phyloP scores from a whole-genome alignment of 2,888 invertebrate species.

The Epistrophe grossulariae region DNA sequence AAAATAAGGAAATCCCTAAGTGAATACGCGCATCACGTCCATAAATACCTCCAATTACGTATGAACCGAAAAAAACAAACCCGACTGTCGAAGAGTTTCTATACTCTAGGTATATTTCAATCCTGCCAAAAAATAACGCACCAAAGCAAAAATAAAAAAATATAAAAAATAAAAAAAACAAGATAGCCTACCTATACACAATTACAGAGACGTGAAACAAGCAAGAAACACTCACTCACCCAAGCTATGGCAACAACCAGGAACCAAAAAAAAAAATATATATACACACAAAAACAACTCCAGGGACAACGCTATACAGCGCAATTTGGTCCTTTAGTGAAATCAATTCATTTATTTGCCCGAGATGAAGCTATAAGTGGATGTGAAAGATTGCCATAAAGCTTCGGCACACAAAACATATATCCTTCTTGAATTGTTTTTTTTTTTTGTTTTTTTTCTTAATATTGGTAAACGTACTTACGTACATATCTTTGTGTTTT shows the following conservation, averaged over 20 bases:
- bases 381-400: slow-evolving; percentile 74
- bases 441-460: slow-evolving; percentile 12
- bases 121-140: background rate
- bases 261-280: background rate
- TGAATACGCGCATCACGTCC: slow-evolving; percentile 65
- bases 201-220: slow-evolving; percentile 31
- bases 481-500: slow-evolving; percentile 9
- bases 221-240: background rate
- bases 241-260: background rate
- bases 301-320: background rate
- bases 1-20: slow-evolving; percentile 53
- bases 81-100: slow-evolving; percentile 4
- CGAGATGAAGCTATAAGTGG: slow-evolving; percentile 74
- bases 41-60: slow-evolving; percentile 71
- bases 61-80: slow-evolving; percentile 44
- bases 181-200: background rate
- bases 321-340: slow-evolving; percentile 54
- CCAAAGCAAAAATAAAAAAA: background rate
- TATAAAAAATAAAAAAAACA: background rate
- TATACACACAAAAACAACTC: slow-evolving; percentile 13
- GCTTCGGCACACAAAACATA: slow-evolving; percentile 53
- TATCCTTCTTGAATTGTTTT: slow-evolving; percentile 64
- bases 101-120: slow-evolving; percentile 3
- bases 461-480: background rate
- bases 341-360: slow-evolving; percentile 75